Conservation (phyloP, 2,797 vertebrate genomes). For the Choloepus didactylus region DNA sequence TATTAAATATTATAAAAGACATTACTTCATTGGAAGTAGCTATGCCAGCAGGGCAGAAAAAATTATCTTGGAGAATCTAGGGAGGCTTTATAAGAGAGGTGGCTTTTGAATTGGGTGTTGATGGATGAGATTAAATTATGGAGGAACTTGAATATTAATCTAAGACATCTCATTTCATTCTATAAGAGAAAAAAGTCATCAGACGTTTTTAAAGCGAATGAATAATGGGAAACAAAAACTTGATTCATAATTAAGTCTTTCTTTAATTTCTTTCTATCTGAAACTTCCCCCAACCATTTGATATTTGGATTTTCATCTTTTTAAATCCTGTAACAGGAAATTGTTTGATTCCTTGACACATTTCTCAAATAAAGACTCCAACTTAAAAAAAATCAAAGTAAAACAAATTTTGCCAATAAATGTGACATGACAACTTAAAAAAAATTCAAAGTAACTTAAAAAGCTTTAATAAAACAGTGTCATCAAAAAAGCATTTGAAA, state of each 20-base stretch:
- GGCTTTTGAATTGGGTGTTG: background rate
- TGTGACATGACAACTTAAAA: too few relatives aligned
- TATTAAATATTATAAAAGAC: background rate
- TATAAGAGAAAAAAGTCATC: background rate
- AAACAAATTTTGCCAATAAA: too few relatives aligned
- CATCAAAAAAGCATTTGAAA: constrained; percentile 22
- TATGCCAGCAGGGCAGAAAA: background rate
- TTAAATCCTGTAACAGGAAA: background rate
- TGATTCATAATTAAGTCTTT: background rate
- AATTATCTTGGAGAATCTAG: constrained; percentile 6
- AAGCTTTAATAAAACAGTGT: background rate
- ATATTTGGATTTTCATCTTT: background rate
- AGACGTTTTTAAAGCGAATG: constrained; percentile 28
- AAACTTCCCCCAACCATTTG: background rate
- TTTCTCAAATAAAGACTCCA: background rate
- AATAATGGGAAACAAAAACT: background rate
- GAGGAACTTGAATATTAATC: background rate
- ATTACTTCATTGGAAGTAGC: background rate
- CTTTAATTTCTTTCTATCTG: background rate
- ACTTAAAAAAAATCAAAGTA: background rate
- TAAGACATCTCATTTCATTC: constrained; percentile 38
- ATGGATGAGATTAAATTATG: background rate
- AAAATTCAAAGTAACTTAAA: background rate
- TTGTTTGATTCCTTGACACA: background rate
- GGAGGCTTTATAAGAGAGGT: background rate